A percentile compares a stretch with the other conserved stretches of the same genome.
phyloP scores from a whole-genome alignment of 2,113 vertebrate species.

The Syngnathus scovelli region DNA sequence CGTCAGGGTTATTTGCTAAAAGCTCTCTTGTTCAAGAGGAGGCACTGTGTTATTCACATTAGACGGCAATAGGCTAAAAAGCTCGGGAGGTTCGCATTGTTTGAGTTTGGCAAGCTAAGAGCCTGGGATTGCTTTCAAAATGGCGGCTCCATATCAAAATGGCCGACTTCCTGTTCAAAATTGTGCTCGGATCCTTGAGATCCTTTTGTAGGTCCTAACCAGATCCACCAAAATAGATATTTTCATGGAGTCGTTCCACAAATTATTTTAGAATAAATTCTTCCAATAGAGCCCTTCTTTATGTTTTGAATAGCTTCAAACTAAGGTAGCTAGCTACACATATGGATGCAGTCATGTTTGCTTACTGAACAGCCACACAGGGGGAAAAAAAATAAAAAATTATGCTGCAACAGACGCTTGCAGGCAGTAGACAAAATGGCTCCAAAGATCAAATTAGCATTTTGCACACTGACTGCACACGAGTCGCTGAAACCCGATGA shows the following conservation, averaged over 20 bases:
- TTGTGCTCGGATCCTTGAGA: no score
- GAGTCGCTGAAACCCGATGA: slow-evolving; percentile 12
- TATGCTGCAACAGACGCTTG: neutral
- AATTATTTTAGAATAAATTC: neutral
- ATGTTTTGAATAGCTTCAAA: neutral
- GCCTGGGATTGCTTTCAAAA: no score
- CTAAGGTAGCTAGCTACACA: slow-evolving; percentile 45
- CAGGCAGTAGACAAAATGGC: slow-evolving; percentile 8
- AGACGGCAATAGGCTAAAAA: no score
- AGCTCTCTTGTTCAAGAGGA: slow-evolving; percentile 31
- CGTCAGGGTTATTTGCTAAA: slow-evolving; percentile 23
- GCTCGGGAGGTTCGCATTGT: no score
- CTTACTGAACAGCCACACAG: slow-evolving; percentile 17
- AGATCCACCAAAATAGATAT: no score
- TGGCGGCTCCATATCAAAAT: no score
- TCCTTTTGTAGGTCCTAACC: no score
- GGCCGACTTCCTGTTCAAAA: no score
- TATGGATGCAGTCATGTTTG: slow-evolving; percentile 14
- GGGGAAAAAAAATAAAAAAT: slow-evolving; percentile 2
- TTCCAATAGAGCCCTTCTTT: neutral
- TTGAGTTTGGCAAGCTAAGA: no score
- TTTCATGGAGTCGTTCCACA: no score
- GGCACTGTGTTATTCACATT: slow-evolving; percentile 2
- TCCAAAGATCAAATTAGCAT: slow-evolving; percentile 44
- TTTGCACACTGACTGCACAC: slow-evolving; percentile 23